phyloP scores from a whole-genome alignment of 2,797 vertebrate genomes.

The Brachymystax lenok region DNA sequence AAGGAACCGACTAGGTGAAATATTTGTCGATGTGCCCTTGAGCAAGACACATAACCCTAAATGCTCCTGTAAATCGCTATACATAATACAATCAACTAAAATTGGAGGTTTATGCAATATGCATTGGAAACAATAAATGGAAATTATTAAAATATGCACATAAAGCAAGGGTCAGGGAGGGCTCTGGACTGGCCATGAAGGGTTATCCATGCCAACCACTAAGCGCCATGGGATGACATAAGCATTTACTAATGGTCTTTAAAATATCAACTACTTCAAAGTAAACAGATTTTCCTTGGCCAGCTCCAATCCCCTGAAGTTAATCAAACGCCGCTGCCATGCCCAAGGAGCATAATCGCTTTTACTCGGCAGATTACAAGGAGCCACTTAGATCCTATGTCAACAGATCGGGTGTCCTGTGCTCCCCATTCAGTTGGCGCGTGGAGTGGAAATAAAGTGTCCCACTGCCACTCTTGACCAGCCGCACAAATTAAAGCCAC shows the following conservation, averaged over 20 bases:
- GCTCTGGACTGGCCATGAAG: not conserved
- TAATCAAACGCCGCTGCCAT: slow-evolving; percentile 61
- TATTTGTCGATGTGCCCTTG: too few relatives aligned
- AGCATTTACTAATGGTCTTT: slow-evolving; percentile 67
- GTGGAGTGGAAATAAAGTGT: slow-evolving; percentile 31
- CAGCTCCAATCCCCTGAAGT: slow-evolving; percentile 57
- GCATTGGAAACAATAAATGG: not conserved
- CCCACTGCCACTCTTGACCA: slow-evolving; percentile 4
- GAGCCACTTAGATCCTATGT: slow-evolving; percentile 60
- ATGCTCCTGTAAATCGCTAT: too few relatives aligned
- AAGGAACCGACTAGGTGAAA: too few relatives aligned
- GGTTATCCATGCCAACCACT: slow-evolving; percentile 3
- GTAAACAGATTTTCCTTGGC: slow-evolving; percentile 58
- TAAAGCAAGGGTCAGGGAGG: not conserved
- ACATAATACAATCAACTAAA: not conserved
- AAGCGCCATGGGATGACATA: slow-evolving; percentile 30
- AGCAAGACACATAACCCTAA: too few relatives aligned
- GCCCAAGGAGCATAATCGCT: slow-evolving; percentile 57
- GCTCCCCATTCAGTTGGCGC: slow-evolving; percentile 48
- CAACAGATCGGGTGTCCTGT: slow-evolving; percentile 58
- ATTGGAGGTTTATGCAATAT: not conserved
- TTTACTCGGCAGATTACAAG: slow-evolving; percentile 64
- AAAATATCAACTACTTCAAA: slow-evolving; percentile 70
- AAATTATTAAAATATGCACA: not conserved
- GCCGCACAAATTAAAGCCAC: not conserved